phyloP scores from a whole-genome alignment of 2,797 vertebrate species.

The Thamnophis elegans region DNA sequence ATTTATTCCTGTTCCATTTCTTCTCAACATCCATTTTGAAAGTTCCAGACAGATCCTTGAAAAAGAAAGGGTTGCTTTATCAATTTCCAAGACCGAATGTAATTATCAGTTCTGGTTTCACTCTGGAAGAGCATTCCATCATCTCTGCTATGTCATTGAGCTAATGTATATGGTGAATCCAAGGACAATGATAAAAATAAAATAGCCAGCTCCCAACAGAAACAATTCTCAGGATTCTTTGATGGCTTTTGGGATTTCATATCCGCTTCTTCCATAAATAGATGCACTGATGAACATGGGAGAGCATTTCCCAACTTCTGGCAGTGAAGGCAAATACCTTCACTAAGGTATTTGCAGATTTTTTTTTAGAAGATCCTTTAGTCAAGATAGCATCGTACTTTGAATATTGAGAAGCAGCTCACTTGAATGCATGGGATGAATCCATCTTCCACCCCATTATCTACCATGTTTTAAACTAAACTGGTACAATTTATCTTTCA shows the following conservation, averaged over 20 bases:
- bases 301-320: not conserved
- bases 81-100: not conserved
- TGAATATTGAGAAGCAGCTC: not conserved
- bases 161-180: not conserved
- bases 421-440: not conserved
- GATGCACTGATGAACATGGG: not conserved
- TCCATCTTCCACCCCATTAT: not conserved
- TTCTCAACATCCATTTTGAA: not conserved
- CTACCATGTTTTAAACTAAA: not conserved
- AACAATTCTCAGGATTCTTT: not conserved
- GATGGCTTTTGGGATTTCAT: not conserved
- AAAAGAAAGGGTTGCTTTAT: not conserved
- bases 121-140: not conserved
- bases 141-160: not conserved
- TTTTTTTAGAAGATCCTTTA: not conserved
- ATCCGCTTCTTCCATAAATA: not conserved
- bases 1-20: not conserved
- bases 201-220: not conserved
- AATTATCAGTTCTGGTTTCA: not conserved
- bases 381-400: not conserved
- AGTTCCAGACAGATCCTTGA: too few relatives aligned
- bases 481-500: not conserved
- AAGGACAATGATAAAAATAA: not conserved
- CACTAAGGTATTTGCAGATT: not conserved
- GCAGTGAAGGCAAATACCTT: not conserved